Conservation (phyloP, 1,140 invertebrate species). For the Drusus annulatus region DNA sequence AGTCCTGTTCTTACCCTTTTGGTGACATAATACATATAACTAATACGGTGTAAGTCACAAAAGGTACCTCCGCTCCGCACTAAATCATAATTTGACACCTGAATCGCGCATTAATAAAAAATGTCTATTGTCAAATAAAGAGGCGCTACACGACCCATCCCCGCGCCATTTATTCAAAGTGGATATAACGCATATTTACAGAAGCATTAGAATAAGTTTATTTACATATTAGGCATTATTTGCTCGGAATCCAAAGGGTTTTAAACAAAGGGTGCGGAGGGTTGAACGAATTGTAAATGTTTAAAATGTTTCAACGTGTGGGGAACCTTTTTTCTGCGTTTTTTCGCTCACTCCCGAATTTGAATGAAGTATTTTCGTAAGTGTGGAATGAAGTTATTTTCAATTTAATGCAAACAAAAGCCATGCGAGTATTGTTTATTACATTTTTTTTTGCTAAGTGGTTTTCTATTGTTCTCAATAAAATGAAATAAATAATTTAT, state of each 20-base stretch:
- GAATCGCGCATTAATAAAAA: background rate
- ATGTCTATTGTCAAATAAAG: constrained; percentile 5
- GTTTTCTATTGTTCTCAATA: too few species aligned
- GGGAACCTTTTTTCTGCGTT: background rate
- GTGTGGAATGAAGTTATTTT: too few species aligned
- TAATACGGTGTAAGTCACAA: background rate
- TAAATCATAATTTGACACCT: constrained; percentile 37
- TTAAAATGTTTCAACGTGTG: background rate
- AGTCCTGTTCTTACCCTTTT: background rate
- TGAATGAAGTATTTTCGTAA: too few species aligned
- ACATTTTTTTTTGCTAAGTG: too few species aligned
- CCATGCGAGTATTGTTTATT: too few species aligned
- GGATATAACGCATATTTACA: constrained; percentile 28
- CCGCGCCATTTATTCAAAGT: constrained; percentile 16
- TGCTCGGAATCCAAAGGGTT: constrained; percentile 25
- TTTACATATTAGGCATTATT: constrained; percentile 43
- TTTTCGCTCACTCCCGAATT: too few species aligned
- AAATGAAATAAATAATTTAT: too few species aligned
- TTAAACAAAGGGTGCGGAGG: constrained; percentile 25
- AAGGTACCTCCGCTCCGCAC: background rate
- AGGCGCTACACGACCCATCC: background rate
- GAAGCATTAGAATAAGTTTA: constrained; percentile 33
- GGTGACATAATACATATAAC: background rate
- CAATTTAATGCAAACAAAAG: too few species aligned
- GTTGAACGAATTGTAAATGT: constrained; percentile 4